A percentile compares a stretch with the other conserved stretches of the same genome.
Conservation (phyloP, 2,797 vertebrate genomes). For the Podargus strigoides region DNA sequence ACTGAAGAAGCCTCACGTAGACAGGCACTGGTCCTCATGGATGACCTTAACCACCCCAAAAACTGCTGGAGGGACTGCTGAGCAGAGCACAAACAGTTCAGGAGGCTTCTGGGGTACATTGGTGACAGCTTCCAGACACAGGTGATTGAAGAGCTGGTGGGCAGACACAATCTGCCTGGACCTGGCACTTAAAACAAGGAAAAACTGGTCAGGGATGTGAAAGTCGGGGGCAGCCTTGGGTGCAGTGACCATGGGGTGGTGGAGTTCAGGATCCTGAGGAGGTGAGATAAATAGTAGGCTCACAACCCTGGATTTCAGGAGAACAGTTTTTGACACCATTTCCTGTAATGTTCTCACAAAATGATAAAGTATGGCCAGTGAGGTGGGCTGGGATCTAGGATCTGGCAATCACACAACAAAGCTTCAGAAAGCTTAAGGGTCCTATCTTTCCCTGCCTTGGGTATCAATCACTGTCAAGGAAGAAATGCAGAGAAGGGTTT, state of each 20-base stretch:
- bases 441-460: background rate
- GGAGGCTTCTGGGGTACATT: background rate
- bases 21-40: background rate
- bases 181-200: background rate
- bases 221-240: background rate
- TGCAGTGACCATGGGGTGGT: background rate
- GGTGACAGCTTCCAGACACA: background rate
- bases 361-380: background rate
- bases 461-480: background rate
- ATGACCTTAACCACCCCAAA: background rate
- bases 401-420: background rate
- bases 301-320: background rate
- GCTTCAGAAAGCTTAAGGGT: background rate
- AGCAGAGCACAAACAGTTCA: background rate
- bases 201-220: background rate
- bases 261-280: background rate
- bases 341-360: background rate
- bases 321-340: background rate
- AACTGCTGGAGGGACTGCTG: background rate
- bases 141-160: background rate
- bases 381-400: background rate
- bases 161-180: accelerated
- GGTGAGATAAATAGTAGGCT: background rate
- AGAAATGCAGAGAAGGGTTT: background rate
- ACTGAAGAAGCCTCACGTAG: background rate